Conservation (phyloP, 2,797 vertebrate species). For the Sebastes ruberrimus region DNA sequence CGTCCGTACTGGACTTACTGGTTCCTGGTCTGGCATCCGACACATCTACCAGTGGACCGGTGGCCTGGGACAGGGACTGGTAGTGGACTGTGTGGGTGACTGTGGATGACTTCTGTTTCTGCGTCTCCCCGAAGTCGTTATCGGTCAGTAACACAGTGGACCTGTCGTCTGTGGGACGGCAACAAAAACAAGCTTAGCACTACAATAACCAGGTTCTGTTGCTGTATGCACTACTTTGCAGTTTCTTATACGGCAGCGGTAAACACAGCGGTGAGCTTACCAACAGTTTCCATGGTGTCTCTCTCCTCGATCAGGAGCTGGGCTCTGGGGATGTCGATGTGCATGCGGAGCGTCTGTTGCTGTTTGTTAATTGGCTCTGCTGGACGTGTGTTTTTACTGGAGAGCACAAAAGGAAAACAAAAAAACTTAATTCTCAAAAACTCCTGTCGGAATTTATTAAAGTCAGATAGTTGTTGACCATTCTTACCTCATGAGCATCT, state of each 20-base stretch:
- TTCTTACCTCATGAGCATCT: slow-evolving; percentile 99
- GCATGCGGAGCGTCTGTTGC: slow-evolving; percentile 96
- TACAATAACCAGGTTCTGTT: not conserved
- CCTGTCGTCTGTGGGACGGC: slow-evolving; percentile 87
- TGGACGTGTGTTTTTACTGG: slow-evolving; percentile 97
- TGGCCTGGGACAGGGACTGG: slow-evolving; percentile 96
- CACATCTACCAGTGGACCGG: slow-evolving; percentile 94
- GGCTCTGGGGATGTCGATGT: slow-evolving; percentile 97
- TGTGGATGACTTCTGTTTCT: slow-evolving; percentile 97
- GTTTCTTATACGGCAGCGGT: not conserved
- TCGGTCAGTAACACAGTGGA: slow-evolving; percentile 96
- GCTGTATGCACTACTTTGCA: not conserved
- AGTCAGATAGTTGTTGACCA: not conserved
- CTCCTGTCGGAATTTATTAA: not conserved
- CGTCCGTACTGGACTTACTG: slow-evolving; percentile 89
- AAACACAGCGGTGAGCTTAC: slow-evolving; percentile 70
- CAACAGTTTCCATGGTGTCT: slow-evolving; percentile 98
- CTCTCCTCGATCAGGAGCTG: slow-evolving; percentile 97
- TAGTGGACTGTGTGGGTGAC: slow-evolving; percentile 98
- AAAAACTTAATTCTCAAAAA: not conserved
- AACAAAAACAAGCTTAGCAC: slow-evolving; percentile 1
- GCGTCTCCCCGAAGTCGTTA: slow-evolving; percentile 95
- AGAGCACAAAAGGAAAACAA: slow-evolving; percentile 34
- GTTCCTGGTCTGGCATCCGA: slow-evolving; percentile 97
- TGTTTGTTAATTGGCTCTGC: slow-evolving; percentile 96